Evolutionary conservation across 2,113 vertebrate genomes (phyloP), one percentile per base, ranked within the genome.

Genomic region (Tylochromis polylepis): DNA sequence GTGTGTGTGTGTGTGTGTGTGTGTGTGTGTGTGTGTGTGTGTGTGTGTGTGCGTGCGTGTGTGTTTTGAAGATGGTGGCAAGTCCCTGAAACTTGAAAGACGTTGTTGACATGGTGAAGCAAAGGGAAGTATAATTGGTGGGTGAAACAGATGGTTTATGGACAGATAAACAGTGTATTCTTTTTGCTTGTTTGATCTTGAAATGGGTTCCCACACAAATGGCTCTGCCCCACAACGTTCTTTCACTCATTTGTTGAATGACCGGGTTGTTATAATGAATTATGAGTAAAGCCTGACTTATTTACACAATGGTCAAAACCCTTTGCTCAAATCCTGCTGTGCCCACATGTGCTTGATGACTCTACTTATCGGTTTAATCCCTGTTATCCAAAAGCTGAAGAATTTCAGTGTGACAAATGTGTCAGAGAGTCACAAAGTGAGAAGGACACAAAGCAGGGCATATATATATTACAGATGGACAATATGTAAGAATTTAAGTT

Each of bases 81-180:
- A 92, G 84, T 85, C 12, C n/a, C 12, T 58, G 84, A 92, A 92
- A 91, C 58, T 83, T 77, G 81, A 92, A 70, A 70, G 60, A 77
- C 86, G 77, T 84, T 38, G 31, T 83, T 85, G 84, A 88, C 56
- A 75, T 51, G 67, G 27, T 43, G 79, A 85, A 75, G 88, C 31
- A 81, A 59, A 85, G 60, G 43, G 77, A 89, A 90, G 77, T 80
- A 29, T 81, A 77, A 89, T 80, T 78, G 82, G 51, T n/a, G 5
- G 77, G 88, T 87, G 36, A 87, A 82, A 38, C 77, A 90, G 83
- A 88, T 88, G 53, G 59, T 67, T 80, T 62, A 36, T 57, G 79
- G 62, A 10, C 34, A 57, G 29, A 82, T 27, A 53, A 83, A 65
- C 46, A 78, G 8, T 49, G 22, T 10, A 4, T 80, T 53, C 2